Evolutionary conservation across 1,140 invertebrate species (phyloP).

Genomic region (Drosophila simulans): DNA sequence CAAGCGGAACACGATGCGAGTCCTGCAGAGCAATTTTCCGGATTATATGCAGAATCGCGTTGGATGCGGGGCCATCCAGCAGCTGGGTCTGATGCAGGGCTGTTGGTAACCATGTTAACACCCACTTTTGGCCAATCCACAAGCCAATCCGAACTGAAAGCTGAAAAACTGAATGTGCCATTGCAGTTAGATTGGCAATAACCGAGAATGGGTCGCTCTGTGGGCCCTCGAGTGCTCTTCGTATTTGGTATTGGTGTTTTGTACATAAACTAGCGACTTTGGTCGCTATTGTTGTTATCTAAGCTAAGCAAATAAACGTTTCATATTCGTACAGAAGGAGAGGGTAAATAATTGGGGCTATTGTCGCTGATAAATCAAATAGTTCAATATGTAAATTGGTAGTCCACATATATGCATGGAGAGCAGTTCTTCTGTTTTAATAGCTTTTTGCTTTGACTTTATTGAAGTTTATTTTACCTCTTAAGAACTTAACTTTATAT

Average conservation of each 20-base stretch:
- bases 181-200: slow-evolving; percentile 43
- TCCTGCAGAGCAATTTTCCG: slow-evolving; percentile 88
- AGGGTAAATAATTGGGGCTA: slow-evolving; percentile 20
- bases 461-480: too few relatives aligned
- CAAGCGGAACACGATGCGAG: slow-evolving; percentile 86
- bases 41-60: slow-evolving; percentile 87
- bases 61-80: slow-evolving; percentile 87
- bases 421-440: not conserved
- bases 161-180: slow-evolving; percentile 43
- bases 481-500: too few relatives aligned
- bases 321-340: slow-evolving; percentile 10
- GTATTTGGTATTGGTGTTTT: slow-evolving; percentile 31
- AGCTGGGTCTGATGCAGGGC: slow-evolving; percentile 85
- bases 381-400: too few relatives aligned
- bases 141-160: slow-evolving; percentile 21
- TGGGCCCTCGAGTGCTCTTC: slow-evolving; percentile 26
- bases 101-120: slow-evolving; percentile 63
- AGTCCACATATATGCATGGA: too few relatives aligned
- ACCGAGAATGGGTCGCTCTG: slow-evolving; percentile 13
- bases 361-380: not conserved
- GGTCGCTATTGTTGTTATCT: slow-evolving; percentile 57
- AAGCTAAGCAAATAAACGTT: slow-evolving; percentile 66
- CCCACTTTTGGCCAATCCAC: not conserved
- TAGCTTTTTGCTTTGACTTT: not conserved
- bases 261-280: slow-evolving; percentile 65